A percentile compares a stretch with the other conserved stretches of the same genome.
Conservation (phyloP, 2,797 vertebrate species). For the Phaenicophaeus curvirostris region DNA sequence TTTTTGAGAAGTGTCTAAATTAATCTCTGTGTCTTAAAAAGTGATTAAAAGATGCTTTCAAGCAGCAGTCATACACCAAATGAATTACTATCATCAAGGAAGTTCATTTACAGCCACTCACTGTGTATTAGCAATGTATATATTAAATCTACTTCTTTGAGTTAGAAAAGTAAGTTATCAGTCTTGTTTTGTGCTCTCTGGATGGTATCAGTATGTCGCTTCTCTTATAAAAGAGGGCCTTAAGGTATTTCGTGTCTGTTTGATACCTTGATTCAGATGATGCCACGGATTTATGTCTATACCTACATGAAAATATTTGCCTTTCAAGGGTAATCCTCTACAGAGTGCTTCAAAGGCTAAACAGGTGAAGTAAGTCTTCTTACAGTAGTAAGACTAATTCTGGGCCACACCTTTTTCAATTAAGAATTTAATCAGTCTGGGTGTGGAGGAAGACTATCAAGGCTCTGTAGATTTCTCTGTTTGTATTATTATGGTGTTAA, state of each 20-base stretch:
- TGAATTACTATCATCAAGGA: neutral
- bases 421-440: slow-evolving; percentile 13
- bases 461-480: neutral
- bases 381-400: slow-evolving; percentile 34
- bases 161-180: neutral
- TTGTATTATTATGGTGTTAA: neutral
- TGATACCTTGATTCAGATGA: neutral
- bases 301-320: slow-evolving; percentile 33
- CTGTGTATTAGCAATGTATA: neutral
- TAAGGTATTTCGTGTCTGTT: neutral
- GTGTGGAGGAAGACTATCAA: neutral
- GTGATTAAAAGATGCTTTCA: neutral
- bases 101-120: neutral
- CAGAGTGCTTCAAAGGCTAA: neutral
- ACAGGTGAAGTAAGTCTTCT: slow-evolving; percentile 24
- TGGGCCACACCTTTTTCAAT: slow-evolving; percentile 7
- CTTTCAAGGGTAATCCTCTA: slow-evolving; percentile 8
- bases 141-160: neutral
- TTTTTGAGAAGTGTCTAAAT: neutral
- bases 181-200: neutral
- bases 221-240: neutral
- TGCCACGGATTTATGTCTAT: neutral
- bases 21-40: neutral
- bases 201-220: neutral
- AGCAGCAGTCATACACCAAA: neutral